These are phyloP conservation scores for Leucophora obtusa DNA, from an alignment of 2,888 invertebrate genomes.

Conservation along the genomic window DNA sequence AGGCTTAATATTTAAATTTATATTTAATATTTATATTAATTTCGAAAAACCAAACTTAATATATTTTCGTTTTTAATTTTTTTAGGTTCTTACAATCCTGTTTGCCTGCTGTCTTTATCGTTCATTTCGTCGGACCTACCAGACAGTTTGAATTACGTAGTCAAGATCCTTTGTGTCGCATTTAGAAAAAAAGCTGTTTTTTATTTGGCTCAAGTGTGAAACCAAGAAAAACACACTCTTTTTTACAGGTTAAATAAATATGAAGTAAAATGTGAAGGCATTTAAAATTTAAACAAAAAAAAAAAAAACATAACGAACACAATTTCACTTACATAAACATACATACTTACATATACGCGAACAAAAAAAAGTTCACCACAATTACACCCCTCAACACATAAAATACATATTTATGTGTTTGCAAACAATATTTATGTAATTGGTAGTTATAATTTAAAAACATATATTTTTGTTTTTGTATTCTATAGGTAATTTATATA, in stretches of 20 bases:
- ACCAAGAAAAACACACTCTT: conserved; percentile 2
- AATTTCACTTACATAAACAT: conserved; percentile 35
- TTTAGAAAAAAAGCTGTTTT: conserved; percentile 61
- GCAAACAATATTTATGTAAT: conserved; percentile 23
- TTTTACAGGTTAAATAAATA: conserved; percentile 33
- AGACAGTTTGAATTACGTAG: conserved; percentile 84
- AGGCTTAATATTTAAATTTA: no score
- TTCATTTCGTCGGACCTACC: conserved; percentile 94
- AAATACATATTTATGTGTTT: conserved; percentile 9
- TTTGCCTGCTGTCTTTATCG: conserved; percentile 96
- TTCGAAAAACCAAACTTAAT: no score
- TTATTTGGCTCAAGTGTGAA: conserved; percentile 41
- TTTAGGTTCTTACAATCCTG: conserved; percentile 91
- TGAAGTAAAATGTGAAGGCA: conserved; percentile 30
- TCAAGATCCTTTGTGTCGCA: conserved; percentile 71
- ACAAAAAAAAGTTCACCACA: conserved; percentile 19
- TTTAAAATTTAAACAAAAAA: conserved; percentile 35
- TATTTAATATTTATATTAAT: no score
- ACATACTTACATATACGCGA: conserved; percentile 19
- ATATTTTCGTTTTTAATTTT: conserved; percentile 58
- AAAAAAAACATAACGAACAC: no score
- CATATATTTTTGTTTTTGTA: neutral
- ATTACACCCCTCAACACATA: conserved; percentile 14
- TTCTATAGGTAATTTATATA: neutral
- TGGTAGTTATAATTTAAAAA: neutral